Base-by-base conservation (phyloP, 2,113 vertebrate genomes). In the Entomyzon cyanotis region DNA sequence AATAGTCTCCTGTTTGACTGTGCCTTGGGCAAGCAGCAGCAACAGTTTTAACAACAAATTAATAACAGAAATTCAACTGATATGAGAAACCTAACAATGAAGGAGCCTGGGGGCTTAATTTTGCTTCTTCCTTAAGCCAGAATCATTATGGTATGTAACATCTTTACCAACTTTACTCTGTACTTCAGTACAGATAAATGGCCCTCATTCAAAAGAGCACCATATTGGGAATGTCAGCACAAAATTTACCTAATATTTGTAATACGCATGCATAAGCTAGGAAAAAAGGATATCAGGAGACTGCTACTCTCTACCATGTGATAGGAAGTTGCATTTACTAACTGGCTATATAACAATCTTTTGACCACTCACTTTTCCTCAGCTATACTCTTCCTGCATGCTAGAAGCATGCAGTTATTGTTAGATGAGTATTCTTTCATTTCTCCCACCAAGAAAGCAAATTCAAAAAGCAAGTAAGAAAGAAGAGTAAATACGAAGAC, bases 21-120 rank as follows among this genome's bases (percentile, higher is more conserved):
- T 25, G 84, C 80, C 87, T 81, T 81, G 15, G 68, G 68, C 64
- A 96, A 93, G 10, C 75, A 17, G 28, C 53, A 87, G 53, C 24
- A 93, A 68, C 11, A 35, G 62, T 69, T 94, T 84, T 68, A 93
- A 76, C 21, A 94, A 95, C 62, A 90, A 79, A 88, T 59, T 81
- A 83, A 15, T 15, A 94, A 65, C 12, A 90, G 46, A 83, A 88
- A 86, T 55, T 65, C 55, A 86, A 46, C n/a, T 31, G 23, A 46
- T 73, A 76, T 0, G 8, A 74, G 35, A 93, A 90, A 73, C 9
- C 24, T 73, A 79, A 86, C 37, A 76, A 77, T 8, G 12, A 86
- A 44, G 20, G 33, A 80, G 41, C 11, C 75, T 23, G 18, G 5
- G 2, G 88, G 68, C 30, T 41, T 35, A 39, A 59, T 78, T 87